Evolutionary conservation across 2,113 vertebrate genomes (phyloP).

Genomic region (Rhea pennata): DNA sequence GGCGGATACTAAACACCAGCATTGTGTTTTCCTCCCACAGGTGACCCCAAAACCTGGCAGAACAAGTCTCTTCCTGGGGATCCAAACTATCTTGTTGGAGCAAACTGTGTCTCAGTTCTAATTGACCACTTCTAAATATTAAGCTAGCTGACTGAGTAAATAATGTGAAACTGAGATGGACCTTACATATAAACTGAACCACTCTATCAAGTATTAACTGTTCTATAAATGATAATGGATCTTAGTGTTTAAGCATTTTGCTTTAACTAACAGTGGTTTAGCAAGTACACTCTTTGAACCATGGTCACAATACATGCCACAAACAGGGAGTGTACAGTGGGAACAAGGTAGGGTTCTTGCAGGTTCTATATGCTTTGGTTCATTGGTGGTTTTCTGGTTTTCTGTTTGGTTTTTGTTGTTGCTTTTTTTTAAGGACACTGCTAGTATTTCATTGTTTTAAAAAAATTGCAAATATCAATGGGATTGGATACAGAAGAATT

Average conservation of each 20-base stretch:
- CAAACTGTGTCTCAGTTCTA: conserved; percentile 99
- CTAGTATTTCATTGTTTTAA: conserved; percentile 48
- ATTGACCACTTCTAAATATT: conserved; percentile 98
- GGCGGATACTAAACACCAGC: conserved; percentile 70
- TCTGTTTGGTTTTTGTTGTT: background rate
- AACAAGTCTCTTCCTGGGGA: conserved; percentile 99
- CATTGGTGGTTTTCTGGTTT: conserved; percentile 3
- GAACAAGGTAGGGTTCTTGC: conserved; percentile 64
- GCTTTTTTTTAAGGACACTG: conserved; percentile 54
- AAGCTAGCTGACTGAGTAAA: conserved; percentile 87
- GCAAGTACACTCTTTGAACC: conserved; percentile 83
- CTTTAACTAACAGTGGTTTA: conserved; percentile 78
- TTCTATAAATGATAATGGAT: conserved; percentile 70
- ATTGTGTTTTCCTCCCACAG: conserved; percentile 81
- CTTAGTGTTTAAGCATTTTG: conserved; percentile 73
- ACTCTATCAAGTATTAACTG: conserved; percentile 85
- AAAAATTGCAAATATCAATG: conserved; percentile 70
- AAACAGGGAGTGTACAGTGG: conserved; percentile 51
- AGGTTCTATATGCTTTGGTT: conserved; percentile 61
- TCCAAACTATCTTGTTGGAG: conserved; percentile 98
- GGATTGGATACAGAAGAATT: conserved; percentile 54
- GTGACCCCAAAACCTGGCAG: conserved; percentile 99
- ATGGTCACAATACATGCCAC: conserved; percentile 84
- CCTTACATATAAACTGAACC: conserved; percentile 75
- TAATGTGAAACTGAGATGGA: conserved; percentile 83